Evolutionary conservation across 2,113 vertebrate species (phyloP).

Genomic region (Budorcas taxicolor): DNA sequence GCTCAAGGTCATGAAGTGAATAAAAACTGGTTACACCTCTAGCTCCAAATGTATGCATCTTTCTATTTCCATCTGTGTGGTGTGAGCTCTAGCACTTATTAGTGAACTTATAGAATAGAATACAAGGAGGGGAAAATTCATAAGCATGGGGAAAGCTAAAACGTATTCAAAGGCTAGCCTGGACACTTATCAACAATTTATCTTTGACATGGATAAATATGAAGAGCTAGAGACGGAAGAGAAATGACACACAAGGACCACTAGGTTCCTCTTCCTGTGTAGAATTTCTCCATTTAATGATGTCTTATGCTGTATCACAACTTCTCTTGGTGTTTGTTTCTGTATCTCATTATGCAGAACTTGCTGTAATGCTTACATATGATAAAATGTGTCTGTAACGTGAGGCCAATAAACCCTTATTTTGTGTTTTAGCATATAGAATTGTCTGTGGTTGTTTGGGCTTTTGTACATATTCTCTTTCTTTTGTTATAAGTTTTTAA

Average conservation of each 20-base stretch:
- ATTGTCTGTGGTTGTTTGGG: neutral
- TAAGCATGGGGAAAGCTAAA: neutral
- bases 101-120: neutral
- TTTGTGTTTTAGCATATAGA: neutral
- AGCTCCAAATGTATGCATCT: neutral
- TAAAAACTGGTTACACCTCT: neutral
- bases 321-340: neutral
- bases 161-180: neutral
- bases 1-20: neutral
- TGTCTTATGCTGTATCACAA: neutral
- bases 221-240: neutral
- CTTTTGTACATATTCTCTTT: neutral
- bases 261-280: neutral
- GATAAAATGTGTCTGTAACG: neutral
- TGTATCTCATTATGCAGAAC: neutral
- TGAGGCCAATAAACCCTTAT: slow-evolving; percentile 36
- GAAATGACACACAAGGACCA: neutral
- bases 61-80: too few relatives aligned
- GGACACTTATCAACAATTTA: neutral
- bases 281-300: neutral
- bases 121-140: neutral
- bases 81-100: neutral
- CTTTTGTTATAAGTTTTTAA: neutral
- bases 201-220: neutral
- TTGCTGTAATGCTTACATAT: neutral